Base-by-base conservation (phyloP, 2,888 invertebrate species). In the Melieria crassipennis region DNA sequence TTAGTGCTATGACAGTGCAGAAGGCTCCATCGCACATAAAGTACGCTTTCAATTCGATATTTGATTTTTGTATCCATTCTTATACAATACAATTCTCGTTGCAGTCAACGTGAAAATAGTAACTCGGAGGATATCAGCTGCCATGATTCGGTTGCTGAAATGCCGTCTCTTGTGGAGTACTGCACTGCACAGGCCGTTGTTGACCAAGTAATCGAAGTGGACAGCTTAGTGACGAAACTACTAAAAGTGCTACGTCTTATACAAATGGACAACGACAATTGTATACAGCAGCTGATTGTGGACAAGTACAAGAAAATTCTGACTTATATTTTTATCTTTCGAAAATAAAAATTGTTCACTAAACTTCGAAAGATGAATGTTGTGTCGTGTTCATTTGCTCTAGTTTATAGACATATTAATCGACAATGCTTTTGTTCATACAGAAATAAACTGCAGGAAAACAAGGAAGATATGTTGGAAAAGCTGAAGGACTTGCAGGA, bases 181-280 rank as follows among this genome's bases (percentile, higher is more conserved):
- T 89, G 89, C 78, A 73, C 72, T 30, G 88, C 89, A 5, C 89
- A 90, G 74, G 89, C 91, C 60, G 88, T 92, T 48, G 91, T 92
- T 42, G 92, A 92, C 84, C 92, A 92, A 88, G 92, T 92, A 13
- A 92, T 92, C 69, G 91, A 92, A 75, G 92, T 92, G 16, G 94
- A 94, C 87, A 92, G 91, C 84, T 88, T 92, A 56, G 90, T 94
- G 11, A 91, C 93, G 10, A 92, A 92, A 82, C 87, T 94, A 79
- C 87, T 93, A 68, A 92, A 92, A 85, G 91, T 92, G 13, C 87
- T 92, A 80, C 89, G 92, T 73, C 93, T 93, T 78, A 91, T 94
- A 79, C 91, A 92, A 81, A 87, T 91, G 79, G 92, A 93, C 81
- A 92, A 91, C 79, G 90, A 91, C 75, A 91, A 90, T 66, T 91